Base-by-base conservation (phyloP, 37 sponge, comb jelly and placozoan genomes). In the Lycopodina hypogea region DNA sequence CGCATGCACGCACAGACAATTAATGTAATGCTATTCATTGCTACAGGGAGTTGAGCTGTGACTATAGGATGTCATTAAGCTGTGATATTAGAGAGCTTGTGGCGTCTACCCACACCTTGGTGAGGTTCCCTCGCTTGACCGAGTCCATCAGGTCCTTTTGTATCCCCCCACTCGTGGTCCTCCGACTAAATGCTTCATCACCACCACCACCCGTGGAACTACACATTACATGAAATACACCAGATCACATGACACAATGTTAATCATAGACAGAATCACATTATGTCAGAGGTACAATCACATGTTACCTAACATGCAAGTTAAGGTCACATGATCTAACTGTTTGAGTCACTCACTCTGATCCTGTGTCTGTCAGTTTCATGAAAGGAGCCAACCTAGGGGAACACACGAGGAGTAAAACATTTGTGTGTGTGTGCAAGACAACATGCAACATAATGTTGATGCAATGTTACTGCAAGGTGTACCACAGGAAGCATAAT, bases 101-200 rank as follows among this genome's bases (percentile, higher is more conserved):
- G n/a, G n/a, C n/a, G n/a, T n/a, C n/a, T 9, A 45, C 56, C 53
- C 57, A 33, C 74, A 90, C 90, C 62, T 75, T 58, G 17, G 76
- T 67, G 0, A 77, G 48, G n/a, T 80, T 48, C 0, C 93, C 93
- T 63, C 86, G 68, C 53, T 92, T 92, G 52, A 84, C 86, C 2
- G 86, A 79, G 76, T 92, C 90, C 29, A 88, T 18, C 56, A 92
- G 59, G 22, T 53, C 75, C 37, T 82, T 87, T 26, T 87, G 87
- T 1, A 79, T 40, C 9, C 58, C 57, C 22, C 52, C 35, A 18
- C 64, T 26, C 1, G 26, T 6, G 57, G 60, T 17, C n/a, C n/a
- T n/a, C n/a, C n/a, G 48, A 4, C 60, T 17, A 59, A 6, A 6
- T 3, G 26, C 26, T 29, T 40, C 68, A 52, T 65, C 66, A 33